Base-by-base conservation (phyloP, 2,113 vertebrate genomes). In the Onychostruthus taczanowskii region DNA sequence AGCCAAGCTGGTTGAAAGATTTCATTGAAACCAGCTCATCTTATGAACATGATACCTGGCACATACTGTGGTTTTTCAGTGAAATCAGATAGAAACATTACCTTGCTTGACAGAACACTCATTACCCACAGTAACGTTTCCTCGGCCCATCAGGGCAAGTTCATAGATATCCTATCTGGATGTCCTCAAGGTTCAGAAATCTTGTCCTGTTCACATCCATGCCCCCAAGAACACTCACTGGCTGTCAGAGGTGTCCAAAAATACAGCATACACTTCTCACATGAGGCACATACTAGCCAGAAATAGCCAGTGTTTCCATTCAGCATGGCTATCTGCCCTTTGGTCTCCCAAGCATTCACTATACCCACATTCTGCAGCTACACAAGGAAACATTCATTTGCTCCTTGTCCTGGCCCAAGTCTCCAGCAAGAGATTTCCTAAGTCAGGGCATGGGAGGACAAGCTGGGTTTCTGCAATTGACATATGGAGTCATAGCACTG, bases 221-320 rank as follows among this genome's bases (percentile, higher is more conserved):
- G 84, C 28, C 77, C 62, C 81, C 73, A 64, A 56, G 69, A 94
- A n/a, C 47, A 70, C 64, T 78, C 69, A 59, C 46, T 86, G 63
- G 64, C 76, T 6, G 1, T 79, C 84, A 95, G 86, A 68, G 64
- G 44, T 41, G 61, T 92, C 93, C 84, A 84, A 87, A 96, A 95
- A 94, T 91, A 94, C 76, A 84, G 52, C 61, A 13, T 7, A 33
- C 63, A 17, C 35, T 63, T 63, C 89, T 92, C 93, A 93, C 86
- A 93, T 84, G 86, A 93, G 91, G 93, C 69, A 84, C 2, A 0
- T 78, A 64, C 91, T 72, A 44, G 91, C 76, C 84, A 90, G 91
- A 95, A 96, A 97, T 96, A 97, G 47, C 83, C 52, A 41, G 83
- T 81, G 61, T 94, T 95, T 92, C 95, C 93, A 95, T 86, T 80